A percentile compares a stretch with the other conserved stretches of the same genome.
phyloP scores from a whole-genome alignment of 2,113 vertebrate species.

The Vidua chalybeata region DNA sequence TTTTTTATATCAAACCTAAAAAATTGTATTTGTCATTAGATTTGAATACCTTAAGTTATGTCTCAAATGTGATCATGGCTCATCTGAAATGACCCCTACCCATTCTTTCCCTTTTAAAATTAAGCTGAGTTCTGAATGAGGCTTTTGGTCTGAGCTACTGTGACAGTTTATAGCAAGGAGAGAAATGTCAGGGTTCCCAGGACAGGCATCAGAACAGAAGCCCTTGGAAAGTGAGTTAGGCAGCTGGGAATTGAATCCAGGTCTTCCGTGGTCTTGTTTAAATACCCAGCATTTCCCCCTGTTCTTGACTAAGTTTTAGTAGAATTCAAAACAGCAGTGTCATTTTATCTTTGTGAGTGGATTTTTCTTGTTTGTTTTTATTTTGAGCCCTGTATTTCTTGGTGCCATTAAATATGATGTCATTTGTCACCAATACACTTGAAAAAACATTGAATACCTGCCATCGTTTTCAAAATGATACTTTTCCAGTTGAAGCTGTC shows the following conservation, averaged over 20 bases:
- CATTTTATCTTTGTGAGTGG: neutral
- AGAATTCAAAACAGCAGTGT: neutral
- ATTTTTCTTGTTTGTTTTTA: neutral
- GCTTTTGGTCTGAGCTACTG: neutral
- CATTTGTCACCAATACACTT: neutral
- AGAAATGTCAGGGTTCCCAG: neutral
- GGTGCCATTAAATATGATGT: neutral
- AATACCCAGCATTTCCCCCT: neutral
- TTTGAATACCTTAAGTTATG: neutral
- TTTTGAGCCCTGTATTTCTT: neutral
- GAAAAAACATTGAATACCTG: neutral
- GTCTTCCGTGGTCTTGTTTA: neutral
- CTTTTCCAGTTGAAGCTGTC: neutral
- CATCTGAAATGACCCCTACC: neutral
- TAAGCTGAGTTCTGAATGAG: neutral
- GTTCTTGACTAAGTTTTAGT: neutral
- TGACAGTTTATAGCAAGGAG: neutral
- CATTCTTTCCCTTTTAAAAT: neutral
- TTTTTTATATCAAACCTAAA: neutral
- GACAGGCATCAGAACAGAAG: neutral
- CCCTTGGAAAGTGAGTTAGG: neutral
- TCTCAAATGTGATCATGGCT: neutral
- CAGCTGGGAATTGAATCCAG: neutral
- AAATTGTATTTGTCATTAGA: neutral
- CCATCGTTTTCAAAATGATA: neutral